Evolutionary conservation across 2,113 vertebrate genomes (phyloP).

Genomic region (Corynorhinus townsendii): DNA sequence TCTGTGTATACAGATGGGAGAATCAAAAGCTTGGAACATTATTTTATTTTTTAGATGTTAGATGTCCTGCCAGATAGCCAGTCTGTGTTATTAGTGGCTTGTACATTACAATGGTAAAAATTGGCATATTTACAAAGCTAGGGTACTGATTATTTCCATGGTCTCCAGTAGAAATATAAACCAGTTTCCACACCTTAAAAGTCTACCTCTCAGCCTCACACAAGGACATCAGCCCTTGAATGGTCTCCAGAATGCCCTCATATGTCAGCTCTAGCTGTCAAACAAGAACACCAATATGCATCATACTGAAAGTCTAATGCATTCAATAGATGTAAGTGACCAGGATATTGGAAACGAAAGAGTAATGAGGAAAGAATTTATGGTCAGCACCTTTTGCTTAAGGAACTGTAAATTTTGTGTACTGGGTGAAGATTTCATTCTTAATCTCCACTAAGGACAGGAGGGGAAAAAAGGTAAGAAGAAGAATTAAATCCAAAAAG

Average conservation of each 20-base stretch:
- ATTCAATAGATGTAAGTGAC: slow-evolving; percentile 41
- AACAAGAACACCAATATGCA: slow-evolving; percentile 15
- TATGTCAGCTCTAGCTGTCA: slow-evolving; percentile 48
- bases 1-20: neutral
- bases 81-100: neutral
- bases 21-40: neutral
- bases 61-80: neutral
- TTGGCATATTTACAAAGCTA: neutral
- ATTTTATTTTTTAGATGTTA: neutral
- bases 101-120: neutral
- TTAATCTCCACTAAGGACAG: neutral
- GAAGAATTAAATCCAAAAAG: slow-evolving; percentile 44
- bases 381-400: slow-evolving; percentile 17
- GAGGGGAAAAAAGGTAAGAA: neutral
- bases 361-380: slow-evolving; percentile 43
- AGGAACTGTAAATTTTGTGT: slow-evolving; percentile 3
- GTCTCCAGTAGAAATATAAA: neutral
- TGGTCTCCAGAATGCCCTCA: slow-evolving; percentile 26
- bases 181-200: neutral
- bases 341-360: slow-evolving; percentile 40
- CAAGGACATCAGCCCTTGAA: slow-evolving; percentile 37
- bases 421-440: neutral
- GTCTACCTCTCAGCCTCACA: neutral
- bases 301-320: slow-evolving; percentile 20
- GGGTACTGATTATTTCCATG: neutral